A percentile compares a stretch with the other conserved stretches of the same genome.
These are phyloP conservation scores for Sinocyclocheilus rhinocerous DNA, from an alignment of 2,113 vertebrate species.

Conservation along the genomic window DNA sequence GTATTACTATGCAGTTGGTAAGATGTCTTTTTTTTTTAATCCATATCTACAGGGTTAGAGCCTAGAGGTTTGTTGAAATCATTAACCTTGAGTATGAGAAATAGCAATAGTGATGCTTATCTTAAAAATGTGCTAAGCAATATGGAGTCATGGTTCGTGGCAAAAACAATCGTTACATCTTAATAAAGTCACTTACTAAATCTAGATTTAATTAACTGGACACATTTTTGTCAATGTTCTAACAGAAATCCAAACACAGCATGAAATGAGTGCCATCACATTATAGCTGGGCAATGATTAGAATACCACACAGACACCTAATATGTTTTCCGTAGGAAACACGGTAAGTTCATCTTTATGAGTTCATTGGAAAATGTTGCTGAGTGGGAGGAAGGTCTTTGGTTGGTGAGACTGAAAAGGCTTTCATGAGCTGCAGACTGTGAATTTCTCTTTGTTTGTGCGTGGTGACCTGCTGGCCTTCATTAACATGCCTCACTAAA, in stretches of 20 bases:
- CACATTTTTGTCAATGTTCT: not conserved
- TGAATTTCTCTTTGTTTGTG: conserved; percentile 42
- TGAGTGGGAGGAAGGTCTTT: not conserved
- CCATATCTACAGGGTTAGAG: not conserved
- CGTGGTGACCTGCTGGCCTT: conserved; percentile 42
- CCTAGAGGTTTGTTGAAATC: not conserved
- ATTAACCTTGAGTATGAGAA: not conserved
- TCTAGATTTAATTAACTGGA: not conserved
- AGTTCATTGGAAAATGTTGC: not conserved
- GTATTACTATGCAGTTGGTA: too few species aligned
- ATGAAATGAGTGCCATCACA: not conserved
- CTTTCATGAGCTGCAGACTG: conserved; percentile 42
- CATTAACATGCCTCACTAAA: conserved; percentile 43
- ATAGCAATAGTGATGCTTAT: not conserved
- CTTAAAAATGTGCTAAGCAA: not conserved
- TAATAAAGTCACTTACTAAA: conserved; percentile 2
- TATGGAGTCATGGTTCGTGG: not conserved
- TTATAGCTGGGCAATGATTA: not conserved
- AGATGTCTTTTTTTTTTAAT: too few species aligned
- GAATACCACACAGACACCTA: not conserved
- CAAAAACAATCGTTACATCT: not conserved
- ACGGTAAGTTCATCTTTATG: not conserved
- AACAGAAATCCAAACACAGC: conserved; percentile 9
- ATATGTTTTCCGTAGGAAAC: not conserved
- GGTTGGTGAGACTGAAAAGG: conserved; percentile 13